A percentile compares a stretch with the other conserved stretches of the same genome.
These are phyloP conservation scores for Trematocara stigmaticum DNA, from an alignment of 2,113 vertebrate genomes.

Conservation along the genomic window DNA sequence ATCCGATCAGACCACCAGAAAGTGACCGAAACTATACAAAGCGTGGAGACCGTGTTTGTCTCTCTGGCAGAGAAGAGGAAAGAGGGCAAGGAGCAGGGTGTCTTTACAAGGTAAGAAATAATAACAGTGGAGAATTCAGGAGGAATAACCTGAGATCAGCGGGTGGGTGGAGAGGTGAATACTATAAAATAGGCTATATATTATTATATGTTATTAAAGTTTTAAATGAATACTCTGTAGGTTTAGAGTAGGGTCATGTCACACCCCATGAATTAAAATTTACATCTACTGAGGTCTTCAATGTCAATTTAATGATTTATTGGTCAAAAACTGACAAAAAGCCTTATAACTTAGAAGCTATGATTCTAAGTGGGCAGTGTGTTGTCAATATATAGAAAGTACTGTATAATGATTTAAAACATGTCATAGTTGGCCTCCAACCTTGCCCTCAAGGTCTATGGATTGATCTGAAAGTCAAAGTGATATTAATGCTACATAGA, in stretches of 20 bases:
- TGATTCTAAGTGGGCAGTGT: background rate
- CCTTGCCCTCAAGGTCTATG: background rate
- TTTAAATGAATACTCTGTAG: background rate
- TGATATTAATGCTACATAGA: background rate
- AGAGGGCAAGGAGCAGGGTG: constrained; percentile 49
- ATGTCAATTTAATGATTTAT: background rate
- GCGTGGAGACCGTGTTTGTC: constrained; percentile 71
- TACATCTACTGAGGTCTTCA: background rate
- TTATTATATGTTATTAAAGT: background rate
- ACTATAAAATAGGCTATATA: background rate
- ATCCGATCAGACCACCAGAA: constrained; percentile 63
- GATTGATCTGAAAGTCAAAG: background rate
- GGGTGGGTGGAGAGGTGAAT: background rate
- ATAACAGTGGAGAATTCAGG: background rate
- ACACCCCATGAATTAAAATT: background rate
- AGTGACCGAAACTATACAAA: constrained; percentile 56
- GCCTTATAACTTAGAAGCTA: background rate
- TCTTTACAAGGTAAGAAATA: constrained; percentile 59
- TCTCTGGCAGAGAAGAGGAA: constrained; percentile 69
- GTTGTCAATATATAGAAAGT: background rate
- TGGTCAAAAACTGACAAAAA: background rate
- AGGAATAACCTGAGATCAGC: background rate
- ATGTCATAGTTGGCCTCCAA: background rate
- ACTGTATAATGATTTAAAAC: background rate
- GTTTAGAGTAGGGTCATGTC: background rate